Evolutionary conservation across 2,888 invertebrate genomes (phyloP), one percentile per base, ranked within the genome.

Genomic region (Sinotaia quadrata): DNA sequence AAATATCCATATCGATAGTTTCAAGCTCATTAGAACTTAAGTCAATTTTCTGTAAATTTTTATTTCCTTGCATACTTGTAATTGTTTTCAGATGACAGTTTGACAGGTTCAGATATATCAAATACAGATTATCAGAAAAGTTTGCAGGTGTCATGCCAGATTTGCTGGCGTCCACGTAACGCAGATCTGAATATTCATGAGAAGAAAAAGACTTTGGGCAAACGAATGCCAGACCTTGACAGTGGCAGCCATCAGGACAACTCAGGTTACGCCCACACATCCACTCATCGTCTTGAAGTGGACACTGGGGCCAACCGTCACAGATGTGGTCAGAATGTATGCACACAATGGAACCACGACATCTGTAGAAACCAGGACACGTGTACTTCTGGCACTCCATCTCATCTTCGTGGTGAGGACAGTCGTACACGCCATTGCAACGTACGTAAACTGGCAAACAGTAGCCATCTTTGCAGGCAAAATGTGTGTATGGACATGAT

Each of bases 371-470:
- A 21, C 66, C 66, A 12, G 41, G 41, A 36, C 70, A 70, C 4
- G 65, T 52, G 4, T 10, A 27, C 2, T 44, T 21, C 2, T 58
- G 29, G 44, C 58, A 58, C 4, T 27, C 41, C 4, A 5, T n/a
- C 49, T 70, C 70, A n/a, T 70, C 70, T n/a, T 70, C 70, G 4
- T 56, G 56, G 4, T 41, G 29, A 1, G 67, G 67, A 24, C 70
- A 70, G 56, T 70, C 70, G 8, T 36, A 2, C 34, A 57, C 24
- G 29, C 27, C 56, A 33, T 70, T 67, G 31, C 70, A 70, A 47
- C 70, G 60, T 51, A 67, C 29, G 21, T 56, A 70, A 18, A 70
- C 58, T 3, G 70, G 70, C 7, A 70, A 56, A 41, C 70, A 70
- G 51, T 61, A 60, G 8, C 36, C 36, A 5, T 62, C 34, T 2